Evolutionary conservation across 2,113 vertebrate genomes (phyloP).

Genomic region (Sarotherodon lohbergeri): DNA sequence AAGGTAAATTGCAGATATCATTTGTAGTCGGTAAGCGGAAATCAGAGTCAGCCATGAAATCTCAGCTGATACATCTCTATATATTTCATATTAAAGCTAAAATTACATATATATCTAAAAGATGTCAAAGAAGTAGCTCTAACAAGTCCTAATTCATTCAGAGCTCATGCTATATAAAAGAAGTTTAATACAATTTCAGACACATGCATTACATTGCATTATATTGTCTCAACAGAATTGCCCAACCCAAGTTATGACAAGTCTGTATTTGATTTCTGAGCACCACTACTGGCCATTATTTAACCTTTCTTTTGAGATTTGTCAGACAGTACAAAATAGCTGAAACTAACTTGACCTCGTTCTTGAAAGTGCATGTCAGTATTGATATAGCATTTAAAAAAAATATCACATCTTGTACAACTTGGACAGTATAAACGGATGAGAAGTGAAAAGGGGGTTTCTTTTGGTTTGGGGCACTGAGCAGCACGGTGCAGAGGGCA

Average conservation of each 20-base stretch:
- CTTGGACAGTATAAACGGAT: not conserved
- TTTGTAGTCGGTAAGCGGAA: not conserved
- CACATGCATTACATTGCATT: not conserved
- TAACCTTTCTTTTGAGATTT: not conserved
- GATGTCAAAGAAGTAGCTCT: not conserved
- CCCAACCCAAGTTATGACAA: not conserved
- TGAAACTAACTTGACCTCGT: not conserved
- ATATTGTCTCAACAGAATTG: not conserved
- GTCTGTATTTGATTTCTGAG: not conserved
- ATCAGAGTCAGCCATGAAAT: not conserved
- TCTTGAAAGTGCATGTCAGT: not conserved
- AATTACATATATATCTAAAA: not conserved
- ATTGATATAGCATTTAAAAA: not conserved
- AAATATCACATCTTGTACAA: not conserved
- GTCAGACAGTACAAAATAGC: not conserved
- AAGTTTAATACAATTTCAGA: not conserved
- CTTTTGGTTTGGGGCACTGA: slow-evolving; percentile 1
- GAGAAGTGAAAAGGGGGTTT: not conserved
- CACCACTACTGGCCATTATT: not conserved
- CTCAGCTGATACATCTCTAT: not conserved
- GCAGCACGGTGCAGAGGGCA: slow-evolving; percentile 17
- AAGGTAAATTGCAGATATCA: not conserved
- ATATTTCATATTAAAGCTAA: not conserved
- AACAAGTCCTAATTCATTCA: not conserved
- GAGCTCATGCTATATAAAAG: not conserved